Conservation (phyloP, 2,113 vertebrate genomes). For the Phyllostomus hastatus region DNA sequence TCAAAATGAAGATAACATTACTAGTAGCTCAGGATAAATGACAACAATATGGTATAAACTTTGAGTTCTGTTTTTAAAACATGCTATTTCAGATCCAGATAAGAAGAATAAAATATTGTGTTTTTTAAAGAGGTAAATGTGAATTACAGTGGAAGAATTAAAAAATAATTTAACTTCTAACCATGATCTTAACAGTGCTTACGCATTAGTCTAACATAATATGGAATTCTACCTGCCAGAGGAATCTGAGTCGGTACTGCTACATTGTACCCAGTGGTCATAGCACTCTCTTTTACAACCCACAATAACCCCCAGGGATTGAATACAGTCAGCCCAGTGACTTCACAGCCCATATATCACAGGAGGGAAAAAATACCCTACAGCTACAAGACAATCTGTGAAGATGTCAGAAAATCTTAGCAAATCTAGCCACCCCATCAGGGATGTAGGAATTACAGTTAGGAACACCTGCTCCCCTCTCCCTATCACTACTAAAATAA, state of each 20-base stretch:
- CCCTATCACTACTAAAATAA: background rate
- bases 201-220: background rate
- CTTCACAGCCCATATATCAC: conserved; percentile 7
- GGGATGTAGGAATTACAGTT: background rate
- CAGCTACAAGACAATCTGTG: background rate
- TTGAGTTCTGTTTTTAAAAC: background rate
- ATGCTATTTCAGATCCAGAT: background rate
- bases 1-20: background rate
- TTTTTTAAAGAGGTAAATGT: background rate
- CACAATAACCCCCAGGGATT: background rate
- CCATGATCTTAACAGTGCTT: background rate
- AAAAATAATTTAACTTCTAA: conserved; percentile 31
- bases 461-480: conserved; percentile 37
- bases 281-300: background rate
- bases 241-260: background rate
- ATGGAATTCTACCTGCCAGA: background rate
- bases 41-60: background rate
- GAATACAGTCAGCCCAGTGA: background rate
- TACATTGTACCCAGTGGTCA: background rate
- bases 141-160: background rate
- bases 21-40: background rate
- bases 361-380: background rate
- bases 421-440: background rate
- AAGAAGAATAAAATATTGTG: background rate
- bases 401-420: conserved; percentile 49